Evolutionary conservation across 2,888 invertebrate genomes (phyloP).

Genomic region (Clepsis dumicolana): DNA sequence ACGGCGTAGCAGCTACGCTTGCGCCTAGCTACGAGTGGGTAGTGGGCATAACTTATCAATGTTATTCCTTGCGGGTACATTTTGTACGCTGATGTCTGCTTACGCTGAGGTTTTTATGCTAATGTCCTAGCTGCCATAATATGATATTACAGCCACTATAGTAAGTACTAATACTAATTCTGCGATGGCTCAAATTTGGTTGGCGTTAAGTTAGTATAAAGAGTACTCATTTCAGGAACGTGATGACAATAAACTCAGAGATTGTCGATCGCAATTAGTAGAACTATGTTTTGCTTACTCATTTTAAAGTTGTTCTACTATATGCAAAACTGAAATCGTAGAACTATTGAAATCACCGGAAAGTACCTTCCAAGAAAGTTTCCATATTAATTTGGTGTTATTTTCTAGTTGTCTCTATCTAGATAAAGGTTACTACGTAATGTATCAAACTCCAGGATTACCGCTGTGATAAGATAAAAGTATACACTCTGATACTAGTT

Average conservation of each 20-base stretch:
- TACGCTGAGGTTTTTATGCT: too few relatives aligned
- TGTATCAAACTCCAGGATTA: conserved; percentile 3
- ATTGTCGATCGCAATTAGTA: too few relatives aligned
- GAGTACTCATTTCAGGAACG: too few relatives aligned
- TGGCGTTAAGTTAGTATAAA: too few relatives aligned
- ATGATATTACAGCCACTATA: too few relatives aligned
- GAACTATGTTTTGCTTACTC: too few relatives aligned
- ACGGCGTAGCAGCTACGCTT: conserved; percentile 39
- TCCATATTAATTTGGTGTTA: background rate
- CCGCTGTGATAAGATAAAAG: conserved; percentile 6
- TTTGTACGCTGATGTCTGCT: background rate
- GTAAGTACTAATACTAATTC: too few relatives aligned
- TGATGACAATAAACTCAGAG: too few relatives aligned
- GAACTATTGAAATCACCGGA: too few relatives aligned
- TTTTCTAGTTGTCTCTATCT: background rate
- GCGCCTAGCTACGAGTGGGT: conserved; percentile 26
- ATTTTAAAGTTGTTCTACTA: too few relatives aligned
- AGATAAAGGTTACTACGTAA: conserved; percentile 9
- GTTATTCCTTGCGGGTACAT: background rate
- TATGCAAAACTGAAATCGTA: background rate
- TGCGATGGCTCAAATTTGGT: too few relatives aligned
- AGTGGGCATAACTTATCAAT: background rate
- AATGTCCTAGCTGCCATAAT: too few relatives aligned
- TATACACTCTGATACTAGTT: background rate
- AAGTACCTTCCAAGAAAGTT: background rate